Evolutionary conservation across 1,140 invertebrate genomes (phyloP).

Genomic region (Drosophila orena): DNA sequence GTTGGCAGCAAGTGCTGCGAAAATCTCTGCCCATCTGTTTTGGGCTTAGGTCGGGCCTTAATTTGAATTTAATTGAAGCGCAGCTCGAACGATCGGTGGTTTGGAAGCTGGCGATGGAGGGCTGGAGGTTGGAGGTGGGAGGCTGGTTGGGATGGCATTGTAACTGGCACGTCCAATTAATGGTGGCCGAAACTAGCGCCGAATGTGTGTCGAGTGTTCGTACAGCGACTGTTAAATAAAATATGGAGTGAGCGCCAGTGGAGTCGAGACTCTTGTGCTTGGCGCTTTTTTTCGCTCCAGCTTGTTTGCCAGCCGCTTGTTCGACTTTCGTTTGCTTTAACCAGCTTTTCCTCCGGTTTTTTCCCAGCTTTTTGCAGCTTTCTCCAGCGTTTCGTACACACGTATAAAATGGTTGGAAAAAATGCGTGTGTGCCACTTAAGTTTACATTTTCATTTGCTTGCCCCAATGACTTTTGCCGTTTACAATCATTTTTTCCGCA

Average conservation of each 20-base stretch:
- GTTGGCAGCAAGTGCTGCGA: slow-evolving; percentile 17
- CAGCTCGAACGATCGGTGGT: slow-evolving; percentile 12
- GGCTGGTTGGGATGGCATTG: slow-evolving; percentile 29
- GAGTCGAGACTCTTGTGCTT: slow-evolving; percentile 54
- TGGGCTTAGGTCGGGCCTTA: slow-evolving; percentile 69
- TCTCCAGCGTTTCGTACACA: slow-evolving; percentile 11
- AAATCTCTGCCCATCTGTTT: slow-evolving; percentile 70
- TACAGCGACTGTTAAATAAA: slow-evolving; percentile 78
- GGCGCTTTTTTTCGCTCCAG: slow-evolving; percentile 55
- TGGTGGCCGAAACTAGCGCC: slow-evolving; percentile 75
- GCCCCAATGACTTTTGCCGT: slow-evolving; percentile 76
- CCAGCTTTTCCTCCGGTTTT: slow-evolving; percentile 27
- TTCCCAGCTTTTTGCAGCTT: neutral
- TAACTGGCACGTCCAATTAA: slow-evolving; percentile 82
- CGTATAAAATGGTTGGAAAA: slow-evolving; percentile 49
- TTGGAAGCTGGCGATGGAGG: neutral
- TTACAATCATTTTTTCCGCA: slow-evolving; percentile 73
- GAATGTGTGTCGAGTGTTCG: slow-evolving; percentile 77
- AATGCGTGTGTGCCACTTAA: slow-evolving; percentile 75
- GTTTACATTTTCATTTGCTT: slow-evolving; percentile 82
- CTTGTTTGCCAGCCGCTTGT: slow-evolving; percentile 65
- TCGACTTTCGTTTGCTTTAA: slow-evolving; percentile 52
- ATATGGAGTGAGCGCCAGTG: slow-evolving; percentile 58
- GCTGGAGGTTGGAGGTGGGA: neutral
- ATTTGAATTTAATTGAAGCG: slow-evolving; percentile 81